phyloP scores from a whole-genome alignment of 2,113 vertebrate genomes.

The Pelecanus crispus region DNA sequence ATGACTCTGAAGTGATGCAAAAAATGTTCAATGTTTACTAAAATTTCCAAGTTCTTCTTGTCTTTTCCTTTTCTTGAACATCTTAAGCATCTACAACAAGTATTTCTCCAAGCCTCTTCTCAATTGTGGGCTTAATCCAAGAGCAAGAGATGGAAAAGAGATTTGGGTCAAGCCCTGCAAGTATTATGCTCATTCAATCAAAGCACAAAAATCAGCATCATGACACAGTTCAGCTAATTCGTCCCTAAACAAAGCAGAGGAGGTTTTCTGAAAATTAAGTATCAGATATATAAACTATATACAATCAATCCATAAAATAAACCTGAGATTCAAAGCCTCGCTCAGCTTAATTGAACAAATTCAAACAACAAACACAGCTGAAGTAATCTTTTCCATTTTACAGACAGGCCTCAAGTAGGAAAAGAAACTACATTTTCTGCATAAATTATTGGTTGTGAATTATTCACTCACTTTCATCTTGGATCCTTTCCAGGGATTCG shows the following conservation, averaged over 20 bases:
- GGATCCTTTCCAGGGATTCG: not conserved
- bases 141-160: not conserved
- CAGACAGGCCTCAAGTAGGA: not conserved
- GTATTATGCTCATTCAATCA: not conserved
- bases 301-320: not conserved
- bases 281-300: not conserved
- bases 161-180: slow-evolving; percentile 46
- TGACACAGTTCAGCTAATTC: not conserved
- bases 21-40: not conserved
- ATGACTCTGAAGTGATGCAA: not conserved
- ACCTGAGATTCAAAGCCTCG: not conserved
- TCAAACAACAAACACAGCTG: not conserved
- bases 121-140: not conserved
- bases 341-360: not conserved
- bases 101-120: not conserved
- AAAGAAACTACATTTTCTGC: not conserved
- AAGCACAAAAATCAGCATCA: not conserved
- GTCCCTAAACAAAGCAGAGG: not conserved
- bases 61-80: not conserved
- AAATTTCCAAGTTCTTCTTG: not conserved
- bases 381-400: not conserved
- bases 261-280: not conserved
- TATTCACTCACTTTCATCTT: not conserved
- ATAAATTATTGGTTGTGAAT: not conserved
- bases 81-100: not conserved